A percentile compares a stretch with the other conserved stretches of the same genome.
These are phyloP conservation scores for Heliothis peltigera DNA, from an alignment of 2,888 invertebrate genomes.

Conservation along the genomic window DNA sequence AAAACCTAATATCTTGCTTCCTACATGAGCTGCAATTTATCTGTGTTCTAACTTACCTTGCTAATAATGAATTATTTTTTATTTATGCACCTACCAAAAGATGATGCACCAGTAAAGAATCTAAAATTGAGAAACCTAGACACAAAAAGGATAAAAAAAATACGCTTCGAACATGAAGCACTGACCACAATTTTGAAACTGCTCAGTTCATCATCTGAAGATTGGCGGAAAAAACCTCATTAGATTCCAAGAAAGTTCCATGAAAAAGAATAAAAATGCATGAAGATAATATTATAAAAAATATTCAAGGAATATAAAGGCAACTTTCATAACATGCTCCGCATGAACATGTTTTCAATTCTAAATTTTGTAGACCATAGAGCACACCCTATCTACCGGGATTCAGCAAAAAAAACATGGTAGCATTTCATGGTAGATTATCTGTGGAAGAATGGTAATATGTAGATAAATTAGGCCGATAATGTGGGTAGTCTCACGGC, in stretches of 20 bases:
- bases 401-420: slow-evolving; percentile 3
- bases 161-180: not conserved
- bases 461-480: slow-evolving; percentile 51
- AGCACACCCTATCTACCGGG: not conserved
- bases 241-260: not conserved
- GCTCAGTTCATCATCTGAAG: not conserved
- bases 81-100: no score
- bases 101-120: no score
- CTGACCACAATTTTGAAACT: not conserved
- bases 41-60: no score
- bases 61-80: no score
- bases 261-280: not conserved
- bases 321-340: not conserved
- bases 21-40: no score
- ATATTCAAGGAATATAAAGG: not conserved
- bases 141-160: not conserved
- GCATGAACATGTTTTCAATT: no score
- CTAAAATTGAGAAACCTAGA: no score
- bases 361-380: not conserved
- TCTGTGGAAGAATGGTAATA: slow-evolving; percentile 26
- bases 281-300: not conserved
- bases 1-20: no score
- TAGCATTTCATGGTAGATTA: slow-evolving; percentile 27
- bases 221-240: not conserved
- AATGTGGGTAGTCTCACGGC: slow-evolving; percentile 19